phyloP scores from a whole-genome alignment of 2,888 invertebrate species.

The Mantis religiosa region DNA sequence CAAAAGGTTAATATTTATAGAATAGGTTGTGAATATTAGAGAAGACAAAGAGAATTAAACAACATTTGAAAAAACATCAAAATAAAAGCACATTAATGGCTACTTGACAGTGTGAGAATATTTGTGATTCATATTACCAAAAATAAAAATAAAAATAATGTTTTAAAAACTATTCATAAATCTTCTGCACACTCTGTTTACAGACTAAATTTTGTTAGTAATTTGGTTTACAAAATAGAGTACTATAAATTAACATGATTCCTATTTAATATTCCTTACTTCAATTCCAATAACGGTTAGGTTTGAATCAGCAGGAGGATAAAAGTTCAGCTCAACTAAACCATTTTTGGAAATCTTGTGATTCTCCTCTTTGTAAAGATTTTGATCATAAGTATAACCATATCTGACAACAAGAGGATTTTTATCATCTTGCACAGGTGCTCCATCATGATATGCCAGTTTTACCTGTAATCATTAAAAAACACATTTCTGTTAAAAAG shows the following conservation, averaged over 20 bases:
- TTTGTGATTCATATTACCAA: no score
- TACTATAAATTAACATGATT: no score
- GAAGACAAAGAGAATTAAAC: no score
- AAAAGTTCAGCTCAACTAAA: conserved; percentile 58
- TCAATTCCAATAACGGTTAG: conserved; percentile 67
- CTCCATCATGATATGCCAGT: conserved; percentile 65
- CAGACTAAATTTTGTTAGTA: conserved; percentile 8
- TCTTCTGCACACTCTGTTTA: no score
- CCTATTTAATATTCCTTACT: conserved; percentile 44
- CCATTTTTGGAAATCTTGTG: conserved; percentile 60
- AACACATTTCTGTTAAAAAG: background rate
- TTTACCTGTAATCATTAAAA: conserved; percentile 51
- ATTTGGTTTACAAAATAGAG: background rate
- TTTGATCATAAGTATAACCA: conserved; percentile 58
- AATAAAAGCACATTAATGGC: no score
- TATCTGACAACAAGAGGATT: conserved; percentile 57
- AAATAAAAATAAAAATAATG: no score
- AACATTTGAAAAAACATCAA: no score
- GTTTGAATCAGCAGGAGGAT: conserved; percentile 55
- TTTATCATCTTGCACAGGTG: conserved; percentile 56
- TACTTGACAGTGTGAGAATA: no score
- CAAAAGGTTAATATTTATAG: no score
- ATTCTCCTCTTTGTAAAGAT: conserved; percentile 50
- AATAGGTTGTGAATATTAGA: no score
- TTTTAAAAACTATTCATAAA: no score